Evolutionary conservation across 2,797 vertebrate genomes (phyloP).

Genomic region (Propithecus perrieri): DNA sequence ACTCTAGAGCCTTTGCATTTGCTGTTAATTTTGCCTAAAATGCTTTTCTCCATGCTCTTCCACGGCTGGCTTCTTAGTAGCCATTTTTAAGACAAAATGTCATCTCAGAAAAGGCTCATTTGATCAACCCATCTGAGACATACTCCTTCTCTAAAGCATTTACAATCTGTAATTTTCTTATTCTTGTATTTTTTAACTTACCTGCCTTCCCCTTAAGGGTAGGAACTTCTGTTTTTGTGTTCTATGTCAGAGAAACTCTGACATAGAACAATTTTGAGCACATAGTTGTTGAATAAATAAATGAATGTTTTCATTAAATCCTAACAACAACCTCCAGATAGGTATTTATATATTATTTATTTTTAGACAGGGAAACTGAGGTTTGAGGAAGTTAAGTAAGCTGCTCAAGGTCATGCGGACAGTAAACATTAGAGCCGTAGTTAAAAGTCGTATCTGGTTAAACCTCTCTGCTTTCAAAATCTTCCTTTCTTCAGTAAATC

Average conservation of each 20-base stretch:
- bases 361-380: not conserved
- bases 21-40: not conserved
- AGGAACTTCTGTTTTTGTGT: not conserved
- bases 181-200: not conserved
- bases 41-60: not conserved
- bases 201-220: not conserved
- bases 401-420: not conserved
- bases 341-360: not conserved
- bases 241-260: no score
- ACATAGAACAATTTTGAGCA: not conserved
- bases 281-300: not conserved
- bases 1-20: not conserved
- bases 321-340: not conserved
- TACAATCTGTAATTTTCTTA: not conserved
- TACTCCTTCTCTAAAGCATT: not conserved
- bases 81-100: not conserved
- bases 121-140: not conserved
- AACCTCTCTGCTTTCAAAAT: not conserved
- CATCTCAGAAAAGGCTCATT: not conserved
- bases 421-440: not conserved
- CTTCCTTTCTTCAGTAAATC: not conserved
- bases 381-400: not conserved
- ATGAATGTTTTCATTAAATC: slow-evolving; percentile 29
- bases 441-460: not conserved
- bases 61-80: not conserved